phyloP scores from a whole-genome alignment of 2,113 vertebrate species.

The Gallinago paraguaiae region DNA sequence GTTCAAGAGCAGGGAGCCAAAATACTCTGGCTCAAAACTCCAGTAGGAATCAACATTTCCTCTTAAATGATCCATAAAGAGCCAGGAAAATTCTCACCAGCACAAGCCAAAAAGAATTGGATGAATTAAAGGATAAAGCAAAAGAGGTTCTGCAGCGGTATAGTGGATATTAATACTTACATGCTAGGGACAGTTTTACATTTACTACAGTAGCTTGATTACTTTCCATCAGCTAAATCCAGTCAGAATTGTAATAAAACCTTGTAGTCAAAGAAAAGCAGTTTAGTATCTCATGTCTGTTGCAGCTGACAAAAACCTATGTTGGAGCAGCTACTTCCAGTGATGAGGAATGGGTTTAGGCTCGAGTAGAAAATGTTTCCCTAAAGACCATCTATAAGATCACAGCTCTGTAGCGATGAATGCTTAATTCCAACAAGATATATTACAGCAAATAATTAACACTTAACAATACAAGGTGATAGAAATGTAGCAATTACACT shows the following conservation, averaged over 20 bases:
- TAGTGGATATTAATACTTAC: constrained; percentile 15
- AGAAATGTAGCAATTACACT: constrained; percentile 19
- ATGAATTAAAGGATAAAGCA: constrained; percentile 42
- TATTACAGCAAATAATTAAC: constrained; percentile 52
- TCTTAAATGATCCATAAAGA: constrained; percentile 54
- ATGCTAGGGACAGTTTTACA: constrained; percentile 4
- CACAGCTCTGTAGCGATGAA: constrained; percentile 24
- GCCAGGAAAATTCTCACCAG: constrained; percentile 18
- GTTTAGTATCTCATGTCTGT: constrained; percentile 27
- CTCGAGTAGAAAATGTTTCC: constrained; percentile 17
- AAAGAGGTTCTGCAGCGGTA: not conserved
- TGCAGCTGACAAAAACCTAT: constrained; percentile 2
- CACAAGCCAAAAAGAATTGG: constrained; percentile 9
- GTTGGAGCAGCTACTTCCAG: constrained; percentile 1
- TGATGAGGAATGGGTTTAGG: constrained; percentile 17
- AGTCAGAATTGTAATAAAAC: constrained; percentile 39
- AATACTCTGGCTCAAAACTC: constrained; percentile 36
- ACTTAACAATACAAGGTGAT: not conserved
- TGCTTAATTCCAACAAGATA: constrained; percentile 46
- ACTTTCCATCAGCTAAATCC: constrained; percentile 24
- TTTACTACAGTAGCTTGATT: constrained; percentile 46
- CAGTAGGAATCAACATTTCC: constrained; percentile 42
- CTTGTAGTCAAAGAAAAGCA: constrained; percentile 10
- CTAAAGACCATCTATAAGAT: not conserved
- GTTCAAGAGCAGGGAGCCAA: constrained; percentile 15